A percentile compares a stretch with the other conserved stretches of the same genome.
Evolutionary conservation across 2,113 vertebrate species (phyloP).

Genomic region (Zonotrichia leucophrys): DNA sequence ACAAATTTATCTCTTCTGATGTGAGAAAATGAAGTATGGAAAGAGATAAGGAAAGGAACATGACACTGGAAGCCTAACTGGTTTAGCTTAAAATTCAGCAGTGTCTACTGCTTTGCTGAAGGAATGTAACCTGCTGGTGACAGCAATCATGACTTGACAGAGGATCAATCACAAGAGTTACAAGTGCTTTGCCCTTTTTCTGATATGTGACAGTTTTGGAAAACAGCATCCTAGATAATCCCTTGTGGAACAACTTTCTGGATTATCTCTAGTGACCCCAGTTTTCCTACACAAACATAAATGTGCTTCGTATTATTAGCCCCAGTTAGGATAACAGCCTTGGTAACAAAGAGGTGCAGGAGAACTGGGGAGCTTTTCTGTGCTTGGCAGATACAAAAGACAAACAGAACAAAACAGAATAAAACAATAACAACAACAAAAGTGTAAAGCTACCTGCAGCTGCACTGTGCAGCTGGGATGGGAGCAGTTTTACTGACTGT

Average conservation of each 20-base stretch:
- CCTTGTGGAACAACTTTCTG: conserved; percentile 49
- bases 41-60: background rate
- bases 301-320: conserved; percentile 15
- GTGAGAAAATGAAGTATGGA: background rate
- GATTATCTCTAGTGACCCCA: conserved; percentile 68
- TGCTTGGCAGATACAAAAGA: conserved; percentile 8
- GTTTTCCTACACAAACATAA: conserved; percentile 54
- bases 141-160: conserved; percentile 59
- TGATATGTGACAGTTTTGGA: conserved; percentile 60
- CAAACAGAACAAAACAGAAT: background rate
- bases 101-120: background rate
- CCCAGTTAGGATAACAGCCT: conserved; percentile 34
- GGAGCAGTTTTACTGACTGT: conserved; percentile 5
- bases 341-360: conserved; percentile 22
- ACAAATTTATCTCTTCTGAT: background rate
- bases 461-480: background rate
- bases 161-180: conserved; percentile 15
- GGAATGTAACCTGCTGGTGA: conserved; percentile 35
- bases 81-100: conserved; percentile 30
- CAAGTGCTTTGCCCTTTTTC: conserved; percentile 50
- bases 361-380: conserved; percentile 4
- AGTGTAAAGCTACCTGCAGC: conserved; percentile 24
- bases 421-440: background rate
- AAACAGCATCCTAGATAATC: conserved; percentile 68
- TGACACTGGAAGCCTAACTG: background rate